These are phyloP conservation scores for Chrysotoxum bicinctum DNA, from an alignment of 2,888 invertebrate genomes.

Conservation along the genomic window DNA sequence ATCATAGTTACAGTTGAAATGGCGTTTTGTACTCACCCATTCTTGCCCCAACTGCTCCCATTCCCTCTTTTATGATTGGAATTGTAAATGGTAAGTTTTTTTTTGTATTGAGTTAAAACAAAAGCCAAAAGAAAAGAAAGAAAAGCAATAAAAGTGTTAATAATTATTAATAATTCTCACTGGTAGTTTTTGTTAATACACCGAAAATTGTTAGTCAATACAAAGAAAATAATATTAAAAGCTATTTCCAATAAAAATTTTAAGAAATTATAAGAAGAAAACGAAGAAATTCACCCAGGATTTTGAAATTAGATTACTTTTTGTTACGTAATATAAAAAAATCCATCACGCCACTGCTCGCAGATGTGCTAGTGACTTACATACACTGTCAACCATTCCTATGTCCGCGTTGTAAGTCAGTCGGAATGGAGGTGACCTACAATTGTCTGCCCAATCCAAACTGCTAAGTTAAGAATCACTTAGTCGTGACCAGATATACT, in stretches of 20 bases:
- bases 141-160: slow-evolving; percentile 71
- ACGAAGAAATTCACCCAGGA: no score
- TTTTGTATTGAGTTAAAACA: slow-evolving; percentile 74
- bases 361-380: no score
- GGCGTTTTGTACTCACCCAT: slow-evolving; percentile 79
- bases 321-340: no score
- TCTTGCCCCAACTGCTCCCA: slow-evolving; percentile 75
- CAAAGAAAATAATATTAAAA: not conserved
- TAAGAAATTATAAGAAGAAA: not conserved
- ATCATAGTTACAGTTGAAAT: slow-evolving; percentile 60
- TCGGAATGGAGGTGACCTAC: no score
- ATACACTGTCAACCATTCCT: no score
- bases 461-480: no score
- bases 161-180: slow-evolving; percentile 49
- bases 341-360: no score
- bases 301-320: no score
- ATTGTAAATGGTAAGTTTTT: slow-evolving; percentile 67
- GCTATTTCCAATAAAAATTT: not conserved
- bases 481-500: no score
- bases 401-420: no score
- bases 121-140: slow-evolving; percentile 75
- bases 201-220: slow-evolving; percentile 11
- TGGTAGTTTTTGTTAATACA: slow-evolving; percentile 9
- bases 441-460: no score
- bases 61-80: slow-evolving; percentile 71